phyloP scores from a whole-genome alignment of 2,797 vertebrate species.

The Mergus octosetaceus region DNA sequence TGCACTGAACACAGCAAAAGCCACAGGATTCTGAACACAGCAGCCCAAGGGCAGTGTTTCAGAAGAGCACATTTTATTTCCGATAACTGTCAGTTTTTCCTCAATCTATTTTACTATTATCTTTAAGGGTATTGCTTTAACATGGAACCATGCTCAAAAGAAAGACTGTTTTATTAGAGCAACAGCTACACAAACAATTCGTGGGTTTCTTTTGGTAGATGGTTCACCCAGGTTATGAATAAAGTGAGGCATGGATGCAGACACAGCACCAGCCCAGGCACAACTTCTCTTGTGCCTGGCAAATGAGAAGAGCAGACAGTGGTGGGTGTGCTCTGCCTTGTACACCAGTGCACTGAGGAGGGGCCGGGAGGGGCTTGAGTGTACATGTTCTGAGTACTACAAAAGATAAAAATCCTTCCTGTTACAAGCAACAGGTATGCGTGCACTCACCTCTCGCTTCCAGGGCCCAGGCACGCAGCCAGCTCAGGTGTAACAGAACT shows the following conservation, averaged over 20 bases:
- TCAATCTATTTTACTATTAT: background rate
- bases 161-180: background rate
- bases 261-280: background rate
- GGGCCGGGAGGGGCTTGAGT: background rate
- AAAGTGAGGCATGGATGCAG: background rate
- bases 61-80: background rate
- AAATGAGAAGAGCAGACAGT: background rate
- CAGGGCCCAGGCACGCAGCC: background rate
- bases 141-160: background rate
- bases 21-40: background rate
- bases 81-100: background rate
- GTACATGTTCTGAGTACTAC: background rate
- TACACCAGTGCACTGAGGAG: background rate
- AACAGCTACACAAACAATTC: background rate
- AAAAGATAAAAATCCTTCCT: conserved; percentile 1
- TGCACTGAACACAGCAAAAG: background rate
- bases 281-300: background rate
- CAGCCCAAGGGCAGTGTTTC: background rate
- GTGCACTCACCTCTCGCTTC: background rate
- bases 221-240: background rate
- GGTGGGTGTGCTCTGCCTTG: background rate
- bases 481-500: background rate
- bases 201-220: background rate
- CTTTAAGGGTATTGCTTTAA: background rate
- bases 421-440: background rate